Base-by-base conservation (phyloP, 2,797 vertebrate species). In the Sebastes iracundus region DNA sequence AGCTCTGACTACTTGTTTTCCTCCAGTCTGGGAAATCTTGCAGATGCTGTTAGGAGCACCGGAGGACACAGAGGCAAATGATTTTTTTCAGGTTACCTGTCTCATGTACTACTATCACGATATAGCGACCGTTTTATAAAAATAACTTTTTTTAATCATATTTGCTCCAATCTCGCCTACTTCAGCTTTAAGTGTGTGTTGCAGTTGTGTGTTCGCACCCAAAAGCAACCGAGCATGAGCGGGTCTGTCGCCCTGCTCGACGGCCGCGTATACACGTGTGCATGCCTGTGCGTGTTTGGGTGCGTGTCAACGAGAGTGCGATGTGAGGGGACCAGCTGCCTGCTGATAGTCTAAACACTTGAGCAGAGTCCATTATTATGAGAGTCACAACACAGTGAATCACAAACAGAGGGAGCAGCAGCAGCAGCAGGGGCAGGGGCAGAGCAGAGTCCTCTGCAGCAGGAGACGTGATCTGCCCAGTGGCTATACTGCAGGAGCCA, bases 341-440 rank as follows among this genome's bases (percentile, higher is more conserved):
- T 91, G 81, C 87, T 82, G 86, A 88, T 87, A 90, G 91, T 92
- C 84, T 90, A 92, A 92, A 93, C 89, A 92, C 85, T 89, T 22
- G 68, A 85, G 79, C 25, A 7, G 79, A 89, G 88, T 84, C 66
- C 83, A 89, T 92, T 91, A 90, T 90, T 84, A 87, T 81, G 84
- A 88, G 79, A 90, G 90, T 90, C 93, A 93, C 92, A 93, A 88
- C 78, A 88, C 67, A 61, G 80, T 84, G 87, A 83, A 87, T 88
- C 69, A 77, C 67, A 69, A 87, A 87, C 69, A 85, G 74, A 71
- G 72, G 62, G 33, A 88, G 79, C n/a, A 75, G 72, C 56, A 18
- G 78, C 49, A 4, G 79, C 28, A 42, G 38, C 38, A 42, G 38
- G 38, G 38, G 38, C 38, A 42, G 38, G 65, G 52, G 35, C 30